Evolutionary conservation across 2,113 vertebrate species (phyloP), one percentile per base, ranked within the genome.

Genomic region (Mionectes macconnelli): DNA sequence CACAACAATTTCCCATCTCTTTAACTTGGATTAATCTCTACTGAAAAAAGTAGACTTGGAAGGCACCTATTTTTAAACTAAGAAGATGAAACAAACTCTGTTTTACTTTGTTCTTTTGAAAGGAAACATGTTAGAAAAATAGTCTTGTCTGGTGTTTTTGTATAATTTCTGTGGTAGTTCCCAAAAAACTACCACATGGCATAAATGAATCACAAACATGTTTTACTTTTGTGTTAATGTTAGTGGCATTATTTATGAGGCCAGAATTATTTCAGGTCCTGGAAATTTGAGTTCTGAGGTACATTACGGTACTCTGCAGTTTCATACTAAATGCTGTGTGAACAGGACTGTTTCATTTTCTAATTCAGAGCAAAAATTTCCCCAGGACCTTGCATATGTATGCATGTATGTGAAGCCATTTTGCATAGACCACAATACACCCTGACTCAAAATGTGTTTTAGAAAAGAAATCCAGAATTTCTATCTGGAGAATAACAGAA

Each of bases 191-290:
- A 40, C 30, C 42, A 39, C 19, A 15, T 74, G 88, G 64, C 56
- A 68, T 76, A 67, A 90, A 73, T 81, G 47, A 89, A 70, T 93
- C 79, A 94, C 64, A 90, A 88, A 84, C 31, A 31, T 44, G 39
- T 66, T 89, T 93, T 72, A 88, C 68, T 56, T 92, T 60, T 92
- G 64, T 89, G 74, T 90, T 75, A 78, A 89, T 64, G 17, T 68
- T 87, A 94, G 31, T 72, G 75, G 67, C 75, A 37, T 31, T 94
- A 13, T 86, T 94, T 96, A 68, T 86, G 57, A 60, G 31, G 60
- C 83, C 55, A 81, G 76, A 89, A 67, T 74, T 94, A 70, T 81
- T 86, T 4, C 84, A 75, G 64, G 52, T 72, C 21, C 52, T 89
- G 72, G 47, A 90, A 93, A 90, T 1, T 1, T 57, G 63, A 90